Evolutionary conservation across 1,140 invertebrate genomes (phyloP), one percentile per base, ranked within the genome.

Genomic region (Orius insidiosus): DNA sequence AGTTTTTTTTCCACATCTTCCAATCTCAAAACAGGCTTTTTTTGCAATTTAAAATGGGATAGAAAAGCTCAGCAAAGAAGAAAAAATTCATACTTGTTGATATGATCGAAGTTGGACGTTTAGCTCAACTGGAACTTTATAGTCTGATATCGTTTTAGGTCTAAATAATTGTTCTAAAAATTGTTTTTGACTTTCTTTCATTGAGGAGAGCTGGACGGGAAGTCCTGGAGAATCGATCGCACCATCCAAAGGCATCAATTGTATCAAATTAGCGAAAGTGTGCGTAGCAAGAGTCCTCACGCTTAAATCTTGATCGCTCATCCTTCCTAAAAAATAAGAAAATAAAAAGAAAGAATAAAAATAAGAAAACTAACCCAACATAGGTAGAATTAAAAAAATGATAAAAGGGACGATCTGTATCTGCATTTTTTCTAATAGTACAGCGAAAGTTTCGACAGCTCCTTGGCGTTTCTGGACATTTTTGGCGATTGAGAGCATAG

Each of bases 181-280:
- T 37, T 71, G 66, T 11, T 80, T 65, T 59, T 96, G 85, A 34
- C 72, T 65, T 30, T 70, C 57, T 68, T 76, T 74, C 54, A 69
- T 68, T 55, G 60, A 64, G 55, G 63, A 53, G 35, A 76, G 58
- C 42, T 58, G 53, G 48, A 56, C 58, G 53, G 63, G 58, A 44
- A 72, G 55, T 54, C 63, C 54, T 7, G 65, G 62, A n/a, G 69
- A 65, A 54, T 78, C 73, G 24, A 74, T 68, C 2, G 69, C 69
- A 13, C 78, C 76, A 65, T 96, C 90, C 9, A 97, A 63, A 0
- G 93, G 93, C 77, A 97, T 82, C n/a, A 97, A 66, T 57, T 90
- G 79, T n/a, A 98, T 81, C 0, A 97, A 70, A 0, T 85, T 83
- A 5, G 90, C 93, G 67, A 98, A 97, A 54, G 87, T 88, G 38